Conservation (phyloP, 1,140 invertebrate species). For the Latrodectus geometricus region DNA sequence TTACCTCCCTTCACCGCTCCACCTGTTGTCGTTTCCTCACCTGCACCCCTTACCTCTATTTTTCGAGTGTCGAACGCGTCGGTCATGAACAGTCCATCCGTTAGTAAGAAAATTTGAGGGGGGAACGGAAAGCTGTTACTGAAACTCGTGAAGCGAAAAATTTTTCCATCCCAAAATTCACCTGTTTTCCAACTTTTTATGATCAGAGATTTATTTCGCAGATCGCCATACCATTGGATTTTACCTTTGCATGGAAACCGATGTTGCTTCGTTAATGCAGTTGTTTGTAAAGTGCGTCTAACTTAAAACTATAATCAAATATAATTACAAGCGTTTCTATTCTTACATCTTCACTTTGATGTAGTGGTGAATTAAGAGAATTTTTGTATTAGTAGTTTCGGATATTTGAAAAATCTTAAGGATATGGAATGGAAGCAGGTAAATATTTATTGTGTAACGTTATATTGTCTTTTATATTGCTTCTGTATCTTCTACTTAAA, state of each 20-base stretch:
- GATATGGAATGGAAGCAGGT: constrained; percentile 47
- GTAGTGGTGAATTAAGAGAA: too few species aligned
- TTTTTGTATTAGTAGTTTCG: not conserved
- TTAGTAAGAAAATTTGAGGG: not conserved
- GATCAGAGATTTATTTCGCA: not conserved
- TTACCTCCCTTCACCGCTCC: too few species aligned
- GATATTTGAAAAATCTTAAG: not conserved
- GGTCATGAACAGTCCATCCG: not conserved
- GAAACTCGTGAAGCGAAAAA: constrained; percentile 37
- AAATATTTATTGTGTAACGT: constrained; percentile 5
- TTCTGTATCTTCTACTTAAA: not conserved
- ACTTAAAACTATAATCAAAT: too few species aligned
- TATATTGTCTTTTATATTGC: not conserved
- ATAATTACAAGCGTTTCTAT: too few species aligned
- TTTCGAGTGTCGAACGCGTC: not conserved
- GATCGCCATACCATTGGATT: too few species aligned
- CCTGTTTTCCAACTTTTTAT: constrained; percentile 38
- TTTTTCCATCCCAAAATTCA: constrained; percentile 24
- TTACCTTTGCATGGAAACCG: too few species aligned
- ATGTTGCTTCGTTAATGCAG: too few species aligned
- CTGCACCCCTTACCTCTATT: not conserved
- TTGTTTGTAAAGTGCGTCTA: too few species aligned
- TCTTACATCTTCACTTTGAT: too few species aligned
- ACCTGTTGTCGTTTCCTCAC: not conserved
- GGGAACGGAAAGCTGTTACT: constrained; percentile 19